Evolutionary conservation across 2,113 vertebrate genomes (phyloP).

Genomic region (Channa maculata): DNA sequence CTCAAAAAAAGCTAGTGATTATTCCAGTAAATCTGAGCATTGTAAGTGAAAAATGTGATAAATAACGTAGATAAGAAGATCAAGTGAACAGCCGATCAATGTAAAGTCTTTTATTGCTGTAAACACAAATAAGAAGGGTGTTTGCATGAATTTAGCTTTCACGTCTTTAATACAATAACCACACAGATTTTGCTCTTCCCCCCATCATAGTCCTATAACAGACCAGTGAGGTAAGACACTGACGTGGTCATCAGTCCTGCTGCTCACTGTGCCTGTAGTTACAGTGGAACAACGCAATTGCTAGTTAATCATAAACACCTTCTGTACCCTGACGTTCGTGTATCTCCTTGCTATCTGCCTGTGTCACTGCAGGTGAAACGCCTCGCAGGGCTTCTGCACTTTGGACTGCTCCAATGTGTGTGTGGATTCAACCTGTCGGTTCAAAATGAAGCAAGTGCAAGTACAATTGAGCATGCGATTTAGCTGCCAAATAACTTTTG

Average conservation of each 20-base stretch:
- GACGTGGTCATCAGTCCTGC: not conserved
- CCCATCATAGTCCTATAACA: not conserved
- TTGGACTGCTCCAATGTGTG: conserved; percentile 45
- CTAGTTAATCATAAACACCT: conserved; percentile 71
- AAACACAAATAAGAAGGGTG: not conserved
- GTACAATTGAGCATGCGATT: not conserved
- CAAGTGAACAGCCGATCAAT: not conserved
- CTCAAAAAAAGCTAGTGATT: not conserved
- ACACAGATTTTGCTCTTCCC: not conserved
- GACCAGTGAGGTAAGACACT: not conserved
- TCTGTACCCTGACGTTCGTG: conserved; percentile 43
- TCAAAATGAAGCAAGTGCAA: conserved; percentile 4
- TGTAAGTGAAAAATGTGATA: not conserved
- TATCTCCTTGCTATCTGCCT: conserved; percentile 26
- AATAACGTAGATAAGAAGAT: not conserved
- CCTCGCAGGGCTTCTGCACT: conserved; percentile 43
- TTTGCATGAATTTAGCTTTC: not conserved
- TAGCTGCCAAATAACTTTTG: not conserved
- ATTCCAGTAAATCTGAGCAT: not conserved
- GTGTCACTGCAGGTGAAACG: conserved; percentile 18
- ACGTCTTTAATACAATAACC: not conserved
- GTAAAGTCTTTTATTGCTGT: no score
- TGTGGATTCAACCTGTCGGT: not conserved
- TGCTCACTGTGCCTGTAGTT: conserved; percentile 4
- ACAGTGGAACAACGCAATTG: conserved; percentile 12